Evolutionary conservation across 2,888 invertebrate genomes (phyloP), one percentile per base, ranked within the genome.

Genomic region (Perizoma flavofasciatum): DNA sequence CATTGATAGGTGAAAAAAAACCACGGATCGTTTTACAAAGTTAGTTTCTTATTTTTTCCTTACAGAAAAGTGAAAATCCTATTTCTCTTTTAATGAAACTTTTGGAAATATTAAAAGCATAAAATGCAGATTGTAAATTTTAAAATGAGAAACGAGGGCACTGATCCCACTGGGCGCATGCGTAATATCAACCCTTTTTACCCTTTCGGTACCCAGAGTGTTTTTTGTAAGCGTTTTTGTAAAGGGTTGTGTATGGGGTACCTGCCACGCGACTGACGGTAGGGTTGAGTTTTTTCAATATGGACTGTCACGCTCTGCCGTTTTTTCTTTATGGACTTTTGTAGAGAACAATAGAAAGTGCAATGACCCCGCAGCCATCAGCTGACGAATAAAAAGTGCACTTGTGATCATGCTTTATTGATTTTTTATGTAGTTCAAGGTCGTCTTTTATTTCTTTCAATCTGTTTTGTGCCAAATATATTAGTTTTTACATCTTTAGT

Each of bases 161-260:
- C 74, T 87, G 86, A 83, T 87, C 88, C 86, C 84, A 63, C 72
- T 78, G 77, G 77, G 78, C 92, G 92, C 92, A 92, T 89, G 92
- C 92, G 92, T 88, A 86, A 84, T 84, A 81, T 72, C 86, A 90
- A 91, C 91, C 92, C 92, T 90, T 91, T 90, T 89, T 86, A 89
- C 89, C 90, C 90, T 87, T 91, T 90, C 86, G 83, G 77, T 84
- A 85, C 88, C 88, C 90, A 72, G 83, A 83, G 83, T 75, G 79
- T 90, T 88, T 91, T 91, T 92, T 89, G 81, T 89, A 82, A 85
- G 85, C 83, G 82, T 88, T 89, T 89, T 88, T 88, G 77, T 89
- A 91, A 89, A 88, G 91, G 89, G 89, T 91, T 91, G 87, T 82
- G 82, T 82, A 73, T 79, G 85, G 85, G 86, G 89, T 92, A 92